phyloP scores from a whole-genome alignment of 2,797 vertebrate genomes.

The Hydrophis major region DNA sequence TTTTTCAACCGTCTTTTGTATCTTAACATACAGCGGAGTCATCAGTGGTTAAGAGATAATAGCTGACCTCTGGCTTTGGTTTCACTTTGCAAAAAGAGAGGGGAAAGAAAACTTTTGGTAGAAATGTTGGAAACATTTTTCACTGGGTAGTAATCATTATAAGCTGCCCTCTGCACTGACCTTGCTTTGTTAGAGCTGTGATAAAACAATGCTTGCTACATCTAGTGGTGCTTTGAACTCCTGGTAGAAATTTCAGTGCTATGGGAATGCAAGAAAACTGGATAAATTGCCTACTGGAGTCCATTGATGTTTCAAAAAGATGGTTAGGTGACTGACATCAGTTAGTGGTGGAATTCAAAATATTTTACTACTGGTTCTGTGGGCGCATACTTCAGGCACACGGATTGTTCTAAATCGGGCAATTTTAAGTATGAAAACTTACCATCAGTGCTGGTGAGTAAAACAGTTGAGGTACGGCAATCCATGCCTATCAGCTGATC shows the following conservation, averaged over 20 bases:
- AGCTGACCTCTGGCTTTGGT: neutral
- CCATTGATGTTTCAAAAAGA: neutral
- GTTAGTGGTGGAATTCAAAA: no score
- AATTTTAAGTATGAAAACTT: no score
- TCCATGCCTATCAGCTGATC: no score
- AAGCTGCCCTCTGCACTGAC: neutral
- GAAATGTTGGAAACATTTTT: constrained; percentile 5
- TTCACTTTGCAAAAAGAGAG: neutral
- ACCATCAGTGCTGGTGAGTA: no score
- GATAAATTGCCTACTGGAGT: neutral
- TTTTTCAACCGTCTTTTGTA: neutral
- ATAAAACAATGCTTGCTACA: neutral
- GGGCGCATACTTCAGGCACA: no score
- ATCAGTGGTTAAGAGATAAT: constrained; percentile 3
- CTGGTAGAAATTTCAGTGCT: neutral
- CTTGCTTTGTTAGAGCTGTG: constrained; percentile 23
- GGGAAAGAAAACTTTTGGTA: constrained; percentile 4
- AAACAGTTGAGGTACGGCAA: no score
- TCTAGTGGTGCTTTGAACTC: constrained; percentile 15
- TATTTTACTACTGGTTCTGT: no score
- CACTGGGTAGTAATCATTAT: constrained; percentile 1
- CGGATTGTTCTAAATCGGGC: no score
- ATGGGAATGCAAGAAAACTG: neutral
- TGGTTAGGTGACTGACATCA: neutral
- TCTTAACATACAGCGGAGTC: neutral